Evolutionary conservation across 2,888 invertebrate species (phyloP), one percentile per base, ranked within the genome.

Genomic region (Pediacus dermestoides): DNA sequence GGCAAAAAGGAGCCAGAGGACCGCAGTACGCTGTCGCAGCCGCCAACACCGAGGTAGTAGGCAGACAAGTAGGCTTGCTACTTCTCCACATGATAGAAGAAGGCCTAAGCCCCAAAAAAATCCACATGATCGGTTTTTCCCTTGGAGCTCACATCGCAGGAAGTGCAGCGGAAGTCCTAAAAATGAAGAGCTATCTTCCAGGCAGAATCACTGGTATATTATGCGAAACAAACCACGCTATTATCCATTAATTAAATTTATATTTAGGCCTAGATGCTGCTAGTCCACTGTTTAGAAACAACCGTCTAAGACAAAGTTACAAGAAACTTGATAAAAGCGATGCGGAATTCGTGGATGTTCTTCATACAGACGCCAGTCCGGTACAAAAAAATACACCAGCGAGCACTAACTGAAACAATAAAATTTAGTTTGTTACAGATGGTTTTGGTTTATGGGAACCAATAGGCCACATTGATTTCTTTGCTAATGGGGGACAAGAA

Each of bases 211-310:
- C 78, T 37, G 78, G 77, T 64, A 43, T 28, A 21, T 38, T n/a
- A 40, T 8, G 10, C 16, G 23, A 30, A 14, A 23, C 16, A 21
- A 16, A 1, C 4, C 22, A n/a, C 2, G 4, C 7, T 12, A 10
- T 23, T 30, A 11, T 16, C 28, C 4, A 10, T 33, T 4, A 33
- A n/a, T 4, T n/a, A 7, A 26, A 10, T 39, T 35, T 36, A 7
- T 22, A 43, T 60, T 58, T 66, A 80, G 90, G 88, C 21, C 64
- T 91, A 37, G 90, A 91, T 61, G 88, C 90, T 0, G 89, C 91
- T 0, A 81, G 85, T 58, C 91, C 91, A 0, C 74, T 90, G 0
- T 89, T 82, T 57, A 73, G 81, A 49, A 69, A 68, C 52, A 59
- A 76, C 53, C 61, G 78, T 55, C 58, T 78, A 48, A 58, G 73